A percentile compares a stretch with the other conserved stretches of the same genome.
These are phyloP conservation scores for Laspeyria flexula DNA, from an alignment of 2,888 invertebrate genomes.

Conservation along the genomic window DNA sequence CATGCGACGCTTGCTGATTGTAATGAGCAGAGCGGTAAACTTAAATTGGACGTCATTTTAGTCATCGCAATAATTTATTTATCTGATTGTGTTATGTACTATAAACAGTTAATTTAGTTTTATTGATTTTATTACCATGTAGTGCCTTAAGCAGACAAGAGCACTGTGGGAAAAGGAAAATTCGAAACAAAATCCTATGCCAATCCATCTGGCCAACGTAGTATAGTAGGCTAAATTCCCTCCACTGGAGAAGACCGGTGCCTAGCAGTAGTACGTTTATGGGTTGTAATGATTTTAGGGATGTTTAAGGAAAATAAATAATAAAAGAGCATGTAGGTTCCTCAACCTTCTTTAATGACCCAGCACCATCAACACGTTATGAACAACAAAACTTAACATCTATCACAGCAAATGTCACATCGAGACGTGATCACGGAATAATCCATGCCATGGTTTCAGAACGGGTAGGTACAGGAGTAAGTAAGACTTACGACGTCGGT, in stretches of 20 bases:
- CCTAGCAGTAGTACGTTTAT: too few relatives aligned
- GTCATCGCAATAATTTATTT: neutral
- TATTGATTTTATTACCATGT: neutral
- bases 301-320: slow-evolving; percentile 17
- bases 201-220: too few relatives aligned
- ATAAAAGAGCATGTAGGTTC: slow-evolving; percentile 50
- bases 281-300: neutral
- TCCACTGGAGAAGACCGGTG: too few relatives aligned
- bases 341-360: slow-evolving; percentile 78
- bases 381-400: slow-evolving; percentile 69
- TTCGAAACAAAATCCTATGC: too few relatives aligned
- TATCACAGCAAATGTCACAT: slow-evolving; percentile 75
- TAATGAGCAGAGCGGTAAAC: slow-evolving; percentile 52
- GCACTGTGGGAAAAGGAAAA: too few relatives aligned
- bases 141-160: too few relatives aligned
- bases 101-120: too few relatives aligned
- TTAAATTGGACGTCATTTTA: slow-evolving; percentile 39
- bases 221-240: too few relatives aligned
- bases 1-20: slow-evolving; percentile 54
- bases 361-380: slow-evolving; percentile 66
- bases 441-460: slow-evolving; percentile 23
- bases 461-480: too few relatives aligned
- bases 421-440: slow-evolving; percentile 35
- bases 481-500: slow-evolving; percentile 12
- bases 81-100: too few relatives aligned